phyloP scores from a whole-genome alignment of 2,888 invertebrate species.

The Drosophila melanosoma region DNA sequence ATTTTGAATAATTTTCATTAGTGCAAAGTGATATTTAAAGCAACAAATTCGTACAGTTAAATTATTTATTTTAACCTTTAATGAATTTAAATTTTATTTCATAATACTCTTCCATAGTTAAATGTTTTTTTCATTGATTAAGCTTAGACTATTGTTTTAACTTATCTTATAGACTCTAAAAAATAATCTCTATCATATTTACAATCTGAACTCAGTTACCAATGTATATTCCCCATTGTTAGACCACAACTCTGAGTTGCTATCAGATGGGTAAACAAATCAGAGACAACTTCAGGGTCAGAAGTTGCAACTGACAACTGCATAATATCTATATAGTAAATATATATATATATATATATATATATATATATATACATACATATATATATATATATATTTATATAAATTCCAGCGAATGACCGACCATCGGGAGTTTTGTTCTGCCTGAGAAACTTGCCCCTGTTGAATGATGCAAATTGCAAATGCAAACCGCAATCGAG shows the following conservation, averaged over 20 bases:
- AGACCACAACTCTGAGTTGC: constrained; percentile 4
- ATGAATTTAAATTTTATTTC: fast-evolving
- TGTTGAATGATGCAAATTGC: constrained; percentile 52
- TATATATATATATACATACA: not conserved
- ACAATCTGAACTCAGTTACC: not conserved
- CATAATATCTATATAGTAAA: constrained; percentile 33
- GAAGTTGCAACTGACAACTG: constrained; percentile 44
- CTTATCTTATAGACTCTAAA: not conserved
- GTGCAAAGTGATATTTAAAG: not conserved
- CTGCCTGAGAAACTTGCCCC: constrained; percentile 23
- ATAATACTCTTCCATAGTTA: not conserved
- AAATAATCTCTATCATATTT: not conserved
- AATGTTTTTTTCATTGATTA: too few relatives aligned
- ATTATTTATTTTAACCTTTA: not conserved
- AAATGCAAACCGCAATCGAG: constrained; percentile 62
- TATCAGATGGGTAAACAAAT: constrained; percentile 34
- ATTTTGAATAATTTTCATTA: not conserved
- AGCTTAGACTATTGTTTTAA: not conserved
- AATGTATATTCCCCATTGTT: constrained; percentile 30
- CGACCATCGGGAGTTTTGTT: constrained; percentile 39
- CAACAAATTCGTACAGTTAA: not conserved
- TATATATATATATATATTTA: not conserved
- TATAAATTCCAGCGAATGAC: constrained; percentile 38
- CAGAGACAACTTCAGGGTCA: constrained; percentile 54
- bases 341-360: constrained; percentile 1